Evolutionary conservation across 2,797 vertebrate genomes (phyloP).

Genomic region (Phataginus tetradactyla): DNA sequence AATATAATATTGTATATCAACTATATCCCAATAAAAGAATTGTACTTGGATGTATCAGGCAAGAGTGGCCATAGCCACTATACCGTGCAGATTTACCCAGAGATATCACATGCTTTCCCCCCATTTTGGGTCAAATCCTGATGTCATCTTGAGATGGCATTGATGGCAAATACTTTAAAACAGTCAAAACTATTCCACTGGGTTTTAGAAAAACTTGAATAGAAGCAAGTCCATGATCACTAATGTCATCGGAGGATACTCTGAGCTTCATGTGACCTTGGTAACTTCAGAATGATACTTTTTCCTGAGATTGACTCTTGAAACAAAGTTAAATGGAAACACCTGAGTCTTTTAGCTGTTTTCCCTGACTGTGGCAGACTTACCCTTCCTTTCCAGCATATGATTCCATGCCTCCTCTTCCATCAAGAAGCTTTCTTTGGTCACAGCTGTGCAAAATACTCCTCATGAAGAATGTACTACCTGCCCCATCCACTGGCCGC

Average conservation of each 20-base stretch:
- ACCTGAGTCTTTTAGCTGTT: neutral
- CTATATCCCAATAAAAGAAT: neutral
- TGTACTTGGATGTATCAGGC: neutral
- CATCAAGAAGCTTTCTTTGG: neutral
- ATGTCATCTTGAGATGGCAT: neutral
- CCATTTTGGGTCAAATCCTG: neutral
- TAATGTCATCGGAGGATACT: neutral
- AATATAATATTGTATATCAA: no score
- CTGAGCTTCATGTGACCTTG: neutral
- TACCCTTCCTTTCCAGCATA: neutral
- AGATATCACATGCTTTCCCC: neutral
- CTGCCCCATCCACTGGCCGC: neutral
- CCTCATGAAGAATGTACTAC: neutral
- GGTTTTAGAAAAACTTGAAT: neutral
- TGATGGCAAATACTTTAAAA: constrained; percentile 1
- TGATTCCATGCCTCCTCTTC: neutral
- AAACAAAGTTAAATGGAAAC: constrained; percentile 31
- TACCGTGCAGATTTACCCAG: neutral
- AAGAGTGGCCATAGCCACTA: neutral
- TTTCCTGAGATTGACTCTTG: neutral
- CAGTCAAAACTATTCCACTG: neutral
- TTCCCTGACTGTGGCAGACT: neutral
- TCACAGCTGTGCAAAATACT: neutral
- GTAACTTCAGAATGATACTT: neutral
- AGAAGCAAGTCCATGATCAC: neutral